Base-by-base conservation (phyloP, 2,113 vertebrate genomes). In the Cranoglanis bouderius region DNA sequence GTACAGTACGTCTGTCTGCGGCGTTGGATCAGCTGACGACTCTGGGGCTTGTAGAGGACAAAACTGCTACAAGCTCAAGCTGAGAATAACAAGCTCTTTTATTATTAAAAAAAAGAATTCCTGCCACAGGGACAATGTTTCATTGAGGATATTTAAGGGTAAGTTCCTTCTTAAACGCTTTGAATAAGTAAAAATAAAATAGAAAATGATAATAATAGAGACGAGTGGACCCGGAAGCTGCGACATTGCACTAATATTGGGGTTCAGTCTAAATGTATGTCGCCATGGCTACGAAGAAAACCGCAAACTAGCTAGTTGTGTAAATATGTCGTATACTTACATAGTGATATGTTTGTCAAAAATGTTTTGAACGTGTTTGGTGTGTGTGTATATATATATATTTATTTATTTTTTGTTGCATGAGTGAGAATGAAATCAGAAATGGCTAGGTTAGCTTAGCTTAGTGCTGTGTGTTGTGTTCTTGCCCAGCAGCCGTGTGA, bases 21-120 rank as follows among this genome's bases (percentile, higher is more conserved):
- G 84, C 61, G 63, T 32, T 26, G 67, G 92, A 93, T 95, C 92
- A 94, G 93, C 91, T 94, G 94, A 93, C 91, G 24, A 77, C 70
- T 80, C n/a, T 53, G 85, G 67, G 46, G 38, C 80, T 88, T 85
- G 70, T 89, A 43, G 91, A 91, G 90, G 88, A 61, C 93, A 55
- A 86, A 93, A 90, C 91, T 94, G 92, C 92, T 78, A 26, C 19
- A 24, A 57, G 51, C 84, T 57, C 18, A 2, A 84, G 38, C 85
- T 84, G 78, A 88, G 85, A 82, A 85, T 55, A 57, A 87, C 0
- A 43, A 26, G 38, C 86, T 92, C 61, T 92, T 90, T 85, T 84
- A 26, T 67, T 90, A 89, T 91, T 88, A 67, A 67, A 13, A 74
- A 40, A 24, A 77, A 46, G 9, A 9, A 29, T 21, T 72, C 65